Conservation (phyloP, 2,888 invertebrate species). For the Agonopterix arenella region DNA sequence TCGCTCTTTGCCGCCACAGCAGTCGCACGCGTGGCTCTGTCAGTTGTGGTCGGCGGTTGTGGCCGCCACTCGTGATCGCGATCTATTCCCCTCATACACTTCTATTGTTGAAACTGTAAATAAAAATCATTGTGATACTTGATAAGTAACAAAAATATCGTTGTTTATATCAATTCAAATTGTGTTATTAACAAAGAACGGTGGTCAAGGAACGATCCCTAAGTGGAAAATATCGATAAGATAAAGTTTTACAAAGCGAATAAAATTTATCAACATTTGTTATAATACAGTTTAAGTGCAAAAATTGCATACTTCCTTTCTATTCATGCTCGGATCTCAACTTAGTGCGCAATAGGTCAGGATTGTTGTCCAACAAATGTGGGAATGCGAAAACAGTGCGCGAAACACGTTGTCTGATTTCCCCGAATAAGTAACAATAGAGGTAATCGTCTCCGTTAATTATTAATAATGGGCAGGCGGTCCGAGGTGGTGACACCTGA, state of each 20-base stretch:
- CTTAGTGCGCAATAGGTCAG: slow-evolving; percentile 21
- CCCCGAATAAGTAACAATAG: slow-evolving; percentile 33
- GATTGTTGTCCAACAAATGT: slow-evolving; percentile 34
- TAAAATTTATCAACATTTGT: slow-evolving; percentile 41
- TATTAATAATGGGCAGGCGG: slow-evolving; percentile 45
- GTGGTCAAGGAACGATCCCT: slow-evolving; percentile 39
- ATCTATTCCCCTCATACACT: slow-evolving; percentile 3
- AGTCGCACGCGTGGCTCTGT: slow-evolving; percentile 31
- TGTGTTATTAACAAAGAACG: slow-evolving; percentile 35
- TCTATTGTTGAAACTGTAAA: slow-evolving; percentile 16
- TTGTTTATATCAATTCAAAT: slow-evolving; percentile 19
- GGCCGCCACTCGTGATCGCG: not conserved
- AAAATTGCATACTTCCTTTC: slow-evolving; percentile 54
- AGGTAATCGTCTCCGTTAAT: slow-evolving; percentile 1
- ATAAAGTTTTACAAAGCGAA: slow-evolving; percentile 37
- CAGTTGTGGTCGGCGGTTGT: not conserved
- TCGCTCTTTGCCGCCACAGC: slow-evolving; percentile 34
- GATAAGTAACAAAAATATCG: slow-evolving; percentile 2
- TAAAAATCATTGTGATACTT: slow-evolving; percentile 13
- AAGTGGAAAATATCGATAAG: slow-evolving; percentile 64
- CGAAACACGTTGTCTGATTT: slow-evolving; percentile 32
- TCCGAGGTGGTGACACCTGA: slow-evolving; percentile 52
- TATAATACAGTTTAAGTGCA: slow-evolving; percentile 40
- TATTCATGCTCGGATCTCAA: slow-evolving; percentile 34
- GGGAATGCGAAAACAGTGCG: slow-evolving; percentile 44